Evolutionary conservation across 2,113 vertebrate genomes (phyloP).

Genomic region (Eudyptes chrysolophus): DNA sequence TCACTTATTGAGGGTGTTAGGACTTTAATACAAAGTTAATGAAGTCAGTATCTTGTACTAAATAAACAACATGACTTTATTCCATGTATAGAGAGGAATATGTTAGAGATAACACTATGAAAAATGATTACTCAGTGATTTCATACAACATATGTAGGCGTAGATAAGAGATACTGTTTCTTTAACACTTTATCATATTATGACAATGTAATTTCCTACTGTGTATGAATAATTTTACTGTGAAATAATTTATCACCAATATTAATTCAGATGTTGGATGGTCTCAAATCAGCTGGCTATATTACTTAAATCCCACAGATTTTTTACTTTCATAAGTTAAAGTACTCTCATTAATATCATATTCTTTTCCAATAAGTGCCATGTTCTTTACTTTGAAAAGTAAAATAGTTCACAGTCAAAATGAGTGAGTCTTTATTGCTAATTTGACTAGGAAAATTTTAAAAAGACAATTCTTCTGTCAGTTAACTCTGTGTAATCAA

Average conservation of each 20-base stretch:
- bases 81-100: not conserved
- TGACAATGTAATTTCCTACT: constrained; percentile 78
- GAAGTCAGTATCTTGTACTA: not conserved
- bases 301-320: constrained; percentile 64
- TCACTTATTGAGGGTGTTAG: not conserved
- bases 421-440: not conserved
- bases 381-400: constrained; percentile 49
- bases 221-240: constrained; percentile 73
- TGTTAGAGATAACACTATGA: not conserved
- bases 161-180: constrained; percentile 66
- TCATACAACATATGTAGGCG: constrained; percentile 51
- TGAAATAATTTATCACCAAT: constrained; percentile 74
- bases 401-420: not conserved
- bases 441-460: not conserved
- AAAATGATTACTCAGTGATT: constrained; percentile 28
- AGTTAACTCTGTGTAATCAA: not conserved
- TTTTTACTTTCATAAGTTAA: constrained; percentile 67
- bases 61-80: not conserved
- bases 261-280: constrained; percentile 71
- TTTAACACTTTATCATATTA: constrained; percentile 75
- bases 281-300: constrained; percentile 56
- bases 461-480: not conserved
- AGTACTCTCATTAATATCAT: constrained; percentile 65
- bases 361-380: constrained; percentile 43
- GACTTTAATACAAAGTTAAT: not conserved